phyloP scores from a whole-genome alignment of 1,140 invertebrate genomes.

The Cydia fagiglandana region DNA sequence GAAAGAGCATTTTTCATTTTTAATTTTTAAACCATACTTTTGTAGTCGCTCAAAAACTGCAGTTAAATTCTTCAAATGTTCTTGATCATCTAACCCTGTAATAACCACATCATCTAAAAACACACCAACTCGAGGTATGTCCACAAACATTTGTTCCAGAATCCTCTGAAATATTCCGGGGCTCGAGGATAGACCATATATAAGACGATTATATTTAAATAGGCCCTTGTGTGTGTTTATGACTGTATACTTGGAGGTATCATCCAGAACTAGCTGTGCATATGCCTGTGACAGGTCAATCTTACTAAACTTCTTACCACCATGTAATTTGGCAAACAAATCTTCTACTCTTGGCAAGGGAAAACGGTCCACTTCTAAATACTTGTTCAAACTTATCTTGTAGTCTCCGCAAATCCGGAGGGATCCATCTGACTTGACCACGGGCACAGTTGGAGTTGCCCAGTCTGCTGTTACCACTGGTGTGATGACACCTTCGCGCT shows the following conservation, averaged over 20 bases:
- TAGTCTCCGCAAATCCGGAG: no score
- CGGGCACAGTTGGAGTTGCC: no score
- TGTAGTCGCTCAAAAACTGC: slow-evolving; percentile 8
- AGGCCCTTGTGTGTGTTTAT: no score
- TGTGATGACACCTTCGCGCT: slow-evolving; percentile 32
- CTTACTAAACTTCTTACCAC: slow-evolving; percentile 34
- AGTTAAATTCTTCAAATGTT: not conserved
- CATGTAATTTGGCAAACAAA: slow-evolving; percentile 41
- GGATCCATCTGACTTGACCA: no score
- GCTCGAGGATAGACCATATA: no score
- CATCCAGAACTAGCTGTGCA: no score
- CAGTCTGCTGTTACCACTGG: no score
- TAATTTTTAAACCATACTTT: slow-evolving; percentile 13
- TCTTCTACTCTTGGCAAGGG: slow-evolving; percentile 57
- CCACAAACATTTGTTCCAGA: slow-evolving; percentile 23
- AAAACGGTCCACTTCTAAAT: slow-evolving; percentile 48
- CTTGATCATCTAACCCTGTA: slow-evolving; percentile 1
- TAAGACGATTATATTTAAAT: no score
- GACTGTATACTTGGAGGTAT: no score
- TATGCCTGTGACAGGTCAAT: no score
- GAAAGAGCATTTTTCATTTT: slow-evolving; percentile 46
- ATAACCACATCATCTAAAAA: slow-evolving; percentile 28
- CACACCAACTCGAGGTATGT: not conserved
- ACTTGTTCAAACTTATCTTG: slow-evolving; percentile 48
- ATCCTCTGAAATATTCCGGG: slow-evolving; percentile 22